Evolutionary conservation across 2,113 vertebrate genomes (phyloP), one percentile per base, ranked within the genome.

Genomic region (Corythornis vintsioides): DNA sequence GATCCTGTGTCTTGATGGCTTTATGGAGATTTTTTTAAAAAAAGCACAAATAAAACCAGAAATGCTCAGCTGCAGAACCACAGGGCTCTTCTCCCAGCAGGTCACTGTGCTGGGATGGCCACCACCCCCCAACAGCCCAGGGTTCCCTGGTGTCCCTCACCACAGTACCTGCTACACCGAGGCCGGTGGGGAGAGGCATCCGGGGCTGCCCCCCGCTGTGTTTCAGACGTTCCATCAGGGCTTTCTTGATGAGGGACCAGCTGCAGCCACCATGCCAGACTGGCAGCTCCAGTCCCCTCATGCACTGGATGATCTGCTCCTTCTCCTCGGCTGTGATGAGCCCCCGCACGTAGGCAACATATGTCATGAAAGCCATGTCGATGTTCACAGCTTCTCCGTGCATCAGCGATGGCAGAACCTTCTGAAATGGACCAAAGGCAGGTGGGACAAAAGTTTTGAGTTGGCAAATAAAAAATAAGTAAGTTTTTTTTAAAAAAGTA

Each of bases 291-390:
- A 98, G 89, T 52, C 93, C 94, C 86, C 56, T 61, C 98, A 98
- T 98, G 95, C 98, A 98, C 88, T 92, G 95, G 63, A 98, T 95
- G 72, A 98, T 98, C 89, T 98, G 97, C 43, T 97, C 90, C 87
- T 97, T 98, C 67, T 98, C 98, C 4, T 94, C 89, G 1, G 93
- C 45, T 0, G 28, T 95, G 59, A 98, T 65, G 1, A 98, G 93
- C 5, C 96, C 98, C 1, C 96, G 94, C 16, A 81, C 86, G 12
- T 96, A 55, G 26, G 98, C 97, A 13, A 98, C 96, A 11, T 98
- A 98, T 8, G 98, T 97, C 98, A 98, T 98, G 96, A 98, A 98
- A 0, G 97, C 97, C 98, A 98, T 98, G 83, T 98, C 98, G 2
- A 98, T 56, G 82, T 98, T 98, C 67, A 98, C 98, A 0, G 98